Conservation (phyloP, 2,797 vertebrate species). For the Pyrocephalus nanus region DNA sequence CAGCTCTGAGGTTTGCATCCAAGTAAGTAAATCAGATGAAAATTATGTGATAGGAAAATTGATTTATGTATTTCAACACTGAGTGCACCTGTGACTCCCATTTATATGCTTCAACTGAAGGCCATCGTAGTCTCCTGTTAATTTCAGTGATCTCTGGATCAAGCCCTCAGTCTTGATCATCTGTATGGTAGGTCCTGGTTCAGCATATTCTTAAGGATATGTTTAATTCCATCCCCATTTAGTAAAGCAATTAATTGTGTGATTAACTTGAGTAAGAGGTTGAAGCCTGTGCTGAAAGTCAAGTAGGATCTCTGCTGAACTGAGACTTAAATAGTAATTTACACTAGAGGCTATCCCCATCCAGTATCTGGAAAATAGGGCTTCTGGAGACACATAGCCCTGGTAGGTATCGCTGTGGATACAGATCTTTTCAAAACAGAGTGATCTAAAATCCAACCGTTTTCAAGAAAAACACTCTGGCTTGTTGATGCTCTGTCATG, state of each 20-base stretch:
- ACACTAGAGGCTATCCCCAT: not conserved
- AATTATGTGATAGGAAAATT: not conserved
- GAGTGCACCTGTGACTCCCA: not conserved
- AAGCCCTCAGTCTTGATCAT: not conserved
- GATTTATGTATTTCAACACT: not conserved
- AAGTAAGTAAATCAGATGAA: conserved; percentile 78
- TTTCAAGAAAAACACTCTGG: not conserved
- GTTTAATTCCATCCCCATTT: not conserved
- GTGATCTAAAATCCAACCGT: not conserved
- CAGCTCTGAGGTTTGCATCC: conserved; percentile 76
- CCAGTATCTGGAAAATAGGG: not conserved
- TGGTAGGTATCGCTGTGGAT: not conserved
- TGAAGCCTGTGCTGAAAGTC: not conserved
- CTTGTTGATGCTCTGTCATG: not conserved
- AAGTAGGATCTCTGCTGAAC: not conserved
- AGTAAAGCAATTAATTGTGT: not conserved
- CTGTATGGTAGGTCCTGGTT: not conserved
- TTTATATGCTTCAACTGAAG: not conserved
- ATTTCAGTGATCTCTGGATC: not conserved
- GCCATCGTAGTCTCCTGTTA: not conserved
- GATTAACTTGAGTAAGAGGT: not conserved
- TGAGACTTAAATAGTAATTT: not conserved
- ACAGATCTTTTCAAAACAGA: not conserved
- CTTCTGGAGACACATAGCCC: not conserved
- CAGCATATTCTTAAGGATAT: not conserved